Evolutionary conservation across 2,113 vertebrate species (phyloP).

Genomic region (Vicugna pacos): DNA sequence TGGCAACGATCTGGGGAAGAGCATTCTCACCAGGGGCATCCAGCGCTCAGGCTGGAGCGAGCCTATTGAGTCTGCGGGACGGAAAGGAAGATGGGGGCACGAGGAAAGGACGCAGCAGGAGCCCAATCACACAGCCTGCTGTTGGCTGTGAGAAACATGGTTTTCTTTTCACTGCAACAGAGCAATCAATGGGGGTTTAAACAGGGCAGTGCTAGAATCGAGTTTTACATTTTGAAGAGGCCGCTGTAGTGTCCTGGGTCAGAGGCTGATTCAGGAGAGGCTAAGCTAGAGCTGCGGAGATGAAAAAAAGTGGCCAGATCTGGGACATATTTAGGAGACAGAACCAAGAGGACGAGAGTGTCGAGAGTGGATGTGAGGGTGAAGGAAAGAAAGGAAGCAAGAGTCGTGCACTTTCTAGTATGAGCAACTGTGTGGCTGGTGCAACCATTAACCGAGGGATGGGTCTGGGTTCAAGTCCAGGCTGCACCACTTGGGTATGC

Average conservation of each 20-base stretch:
- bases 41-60: background rate
- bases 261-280: background rate
- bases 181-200: background rate
- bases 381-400: background rate
- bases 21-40: background rate
- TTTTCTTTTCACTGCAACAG: background rate
- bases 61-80: background rate
- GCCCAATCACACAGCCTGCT: background rate
- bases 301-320: background rate
- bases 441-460: background rate
- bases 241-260: background rate
- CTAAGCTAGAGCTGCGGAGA: background rate
- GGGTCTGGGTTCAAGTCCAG: background rate
- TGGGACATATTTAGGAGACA: background rate
- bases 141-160: background rate
- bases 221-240: conserved; percentile 2
- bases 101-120: background rate
- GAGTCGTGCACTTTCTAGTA: background rate
- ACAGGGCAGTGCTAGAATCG: background rate
- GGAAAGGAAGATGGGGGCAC: background rate
- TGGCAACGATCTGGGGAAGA: background rate
- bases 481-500: background rate
- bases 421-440: background rate
- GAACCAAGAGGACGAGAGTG: background rate
- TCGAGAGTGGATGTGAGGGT: background rate